Conservation (phyloP, 2,797 vertebrate species). For the Sternotherus odoratus region DNA sequence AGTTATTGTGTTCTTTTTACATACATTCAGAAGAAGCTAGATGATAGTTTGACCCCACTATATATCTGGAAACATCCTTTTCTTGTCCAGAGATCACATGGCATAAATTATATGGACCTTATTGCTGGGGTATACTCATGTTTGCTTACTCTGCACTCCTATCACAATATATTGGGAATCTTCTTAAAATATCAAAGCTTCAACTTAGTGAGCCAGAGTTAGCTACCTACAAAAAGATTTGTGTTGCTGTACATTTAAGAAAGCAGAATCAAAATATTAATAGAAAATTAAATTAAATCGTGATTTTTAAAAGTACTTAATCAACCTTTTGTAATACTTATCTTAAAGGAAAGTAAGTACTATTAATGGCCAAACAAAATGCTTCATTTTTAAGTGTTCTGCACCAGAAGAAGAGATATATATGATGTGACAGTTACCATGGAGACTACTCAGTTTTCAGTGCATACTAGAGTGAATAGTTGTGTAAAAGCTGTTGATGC, state of each 20-base stretch:
- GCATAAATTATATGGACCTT: neutral
- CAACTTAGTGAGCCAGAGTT: neutral
- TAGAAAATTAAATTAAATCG: neutral
- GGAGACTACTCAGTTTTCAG: conserved; percentile 18
- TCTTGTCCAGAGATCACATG: conserved; percentile 11
- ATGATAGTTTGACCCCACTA: neutral
- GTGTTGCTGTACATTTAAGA: neutral
- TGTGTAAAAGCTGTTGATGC: conserved; percentile 46
- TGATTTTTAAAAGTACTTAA: neutral
- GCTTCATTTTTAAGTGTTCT: conserved; percentile 35
- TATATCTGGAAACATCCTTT: neutral
- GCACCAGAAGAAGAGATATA: neutral
- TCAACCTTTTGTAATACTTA: neutral
- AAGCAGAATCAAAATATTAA: neutral
- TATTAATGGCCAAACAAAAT: neutral
- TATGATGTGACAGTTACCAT: conserved; percentile 43
- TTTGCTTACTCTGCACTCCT: neutral
- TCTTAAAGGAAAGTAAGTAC: neutral
- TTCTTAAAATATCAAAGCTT: neutral
- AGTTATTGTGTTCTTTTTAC: neutral
- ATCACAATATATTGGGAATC: neutral
- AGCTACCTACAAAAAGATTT: neutral
- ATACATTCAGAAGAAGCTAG: neutral
- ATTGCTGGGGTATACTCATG: neutral
- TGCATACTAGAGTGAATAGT: neutral